Evolutionary conservation across 2,888 invertebrate genomes (phyloP), one percentile per base, ranked within the genome.

Genomic region (Luperina nickerlii): DNA sequence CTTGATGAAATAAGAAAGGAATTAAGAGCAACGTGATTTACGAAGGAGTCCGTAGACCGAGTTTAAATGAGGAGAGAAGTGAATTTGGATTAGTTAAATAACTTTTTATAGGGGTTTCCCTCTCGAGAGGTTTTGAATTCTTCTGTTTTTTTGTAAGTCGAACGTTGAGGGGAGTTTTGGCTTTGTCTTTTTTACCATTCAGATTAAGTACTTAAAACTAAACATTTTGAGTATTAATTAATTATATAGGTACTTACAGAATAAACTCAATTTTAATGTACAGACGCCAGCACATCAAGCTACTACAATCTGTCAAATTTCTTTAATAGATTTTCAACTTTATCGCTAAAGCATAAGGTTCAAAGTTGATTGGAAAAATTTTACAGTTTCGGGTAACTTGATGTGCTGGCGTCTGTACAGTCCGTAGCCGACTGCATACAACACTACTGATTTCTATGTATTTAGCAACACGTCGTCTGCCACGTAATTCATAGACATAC

Each of bases 11-110:
- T 84, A 88, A 87, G 82, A 85, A 82, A 82, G 73, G 84, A 84
- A 79, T 87, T 83, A 85, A 88, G 85, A 84, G 75, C 77, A 83
- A 77, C 79, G 77, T 80, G 82, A 88, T 88, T 81, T 74, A 82
- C 78, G 74, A 77, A 84, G 63, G 74, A 81, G 63, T 76, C 68
- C 60, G 68, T 67, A 63, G 79, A 66, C 54, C 24, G 76, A 82
- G 79, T 84, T 88, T 81, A 80, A 84, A 86, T 82, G 76, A 83
- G 81, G 73, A 74, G 75, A 72, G 62, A 76, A 83, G 76, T 78
- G 66, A 87, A 82, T 87, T 85, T 83, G 74, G 65, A 85, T 83
- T 83, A 78, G 76, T 84, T 87, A 24, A 42, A 57, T 57, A 82
- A 84, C 62, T 79, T 88, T 78, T 81, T 84, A 81, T 73, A 38